Evolutionary conservation across 1,140 invertebrate species (phyloP), one percentile per base, ranked within the genome.

Genomic region (Lethrus apterus): DNA sequence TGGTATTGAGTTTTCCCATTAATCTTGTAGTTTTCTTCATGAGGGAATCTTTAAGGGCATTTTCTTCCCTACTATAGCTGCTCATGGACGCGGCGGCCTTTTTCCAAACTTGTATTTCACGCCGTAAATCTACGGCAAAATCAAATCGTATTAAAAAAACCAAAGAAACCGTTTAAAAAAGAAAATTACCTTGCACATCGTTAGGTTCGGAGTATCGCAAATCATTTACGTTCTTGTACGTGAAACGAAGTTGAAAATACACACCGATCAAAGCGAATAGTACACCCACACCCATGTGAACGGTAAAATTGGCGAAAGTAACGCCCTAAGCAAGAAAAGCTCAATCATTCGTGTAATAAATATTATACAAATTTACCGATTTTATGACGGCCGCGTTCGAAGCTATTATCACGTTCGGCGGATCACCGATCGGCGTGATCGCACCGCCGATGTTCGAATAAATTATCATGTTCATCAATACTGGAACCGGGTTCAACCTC

Each of bases 391-490:
- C 76, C 36, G 68, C 70, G 65, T 89, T 86, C 0, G 82, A 84
- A 4, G 86, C 82, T 36, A 93, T 89, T 48, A 93, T 92, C 8
- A 92, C 87, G 66, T 92, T 93, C 0, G 89, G 89, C 2, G 89
- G 90, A 66, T 93, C 90, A 0, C 89, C 90, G 9, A 93, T 81
- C 0, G 88, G 87, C 0, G 89, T 93, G 2, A 86, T 74, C 0
- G 86, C 83, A 0, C 90, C 89, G 0, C 89, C 89, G 44, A 93
- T 85, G 56, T 93, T 93, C 11, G 87, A 90, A 63, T 84, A 92
- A 52, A 93, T 76, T 9, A 91, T 80, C 74, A 86, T 83, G 1
- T 79, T 74, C 65, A 87, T 89, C 8, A 90, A 59, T 20, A 89
- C 79, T 11, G 84, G 83, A 3, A 87, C 83, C 0, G 90, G 89